Evolutionary conservation across 2,113 vertebrate species (phyloP), one percentile per base, ranked within the genome.

Genomic region (Gopherus evgoodei): DNA sequence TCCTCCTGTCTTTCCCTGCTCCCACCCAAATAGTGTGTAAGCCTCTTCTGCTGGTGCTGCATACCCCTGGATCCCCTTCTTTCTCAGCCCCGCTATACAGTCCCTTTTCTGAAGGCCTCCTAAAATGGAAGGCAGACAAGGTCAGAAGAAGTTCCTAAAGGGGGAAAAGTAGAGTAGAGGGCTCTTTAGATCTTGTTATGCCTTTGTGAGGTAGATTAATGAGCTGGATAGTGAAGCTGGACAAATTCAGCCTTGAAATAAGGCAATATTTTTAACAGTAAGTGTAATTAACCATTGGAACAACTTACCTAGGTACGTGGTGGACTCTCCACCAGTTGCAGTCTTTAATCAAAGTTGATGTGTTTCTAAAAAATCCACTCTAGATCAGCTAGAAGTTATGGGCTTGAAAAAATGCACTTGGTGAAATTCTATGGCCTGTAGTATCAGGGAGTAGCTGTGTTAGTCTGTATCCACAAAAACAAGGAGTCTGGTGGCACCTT

Each of bases 321-420:
- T 14, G 22, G 11, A 44, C 12, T 76, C 72, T 76, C 38, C 72
- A 76, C 11, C 22, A 44, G 24, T 12, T 76, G 0, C n/a, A 22
- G 10, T 25, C 35, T 14, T 1, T 38, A 19, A 14, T 0, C 1
- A 31, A 53, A 59, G 5, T 1, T 69, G 35, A 69, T 11, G 17
- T 69, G 65, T 69, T 69, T 69, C 35, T 38, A 69, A 38, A 83
- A 38, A 8, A 4, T 0, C 38, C 5, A 1, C 8, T 44, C 6
- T 7, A 2, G 31, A 14, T 9, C 1, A 19, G 38, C 21, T 0
- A 10, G 8, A 4, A 8, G 12, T 3, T 2, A 24, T 10, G 21
- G 44, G 25, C 25, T 7, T 59, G 38, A 3, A 0, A 2, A 10
- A 10, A 21, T 12, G 10, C 4, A 1, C 0, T 4, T 0, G 24